Base-by-base conservation (phyloP, 2,113 vertebrate genomes). In the Psittacus erithacus region DNA sequence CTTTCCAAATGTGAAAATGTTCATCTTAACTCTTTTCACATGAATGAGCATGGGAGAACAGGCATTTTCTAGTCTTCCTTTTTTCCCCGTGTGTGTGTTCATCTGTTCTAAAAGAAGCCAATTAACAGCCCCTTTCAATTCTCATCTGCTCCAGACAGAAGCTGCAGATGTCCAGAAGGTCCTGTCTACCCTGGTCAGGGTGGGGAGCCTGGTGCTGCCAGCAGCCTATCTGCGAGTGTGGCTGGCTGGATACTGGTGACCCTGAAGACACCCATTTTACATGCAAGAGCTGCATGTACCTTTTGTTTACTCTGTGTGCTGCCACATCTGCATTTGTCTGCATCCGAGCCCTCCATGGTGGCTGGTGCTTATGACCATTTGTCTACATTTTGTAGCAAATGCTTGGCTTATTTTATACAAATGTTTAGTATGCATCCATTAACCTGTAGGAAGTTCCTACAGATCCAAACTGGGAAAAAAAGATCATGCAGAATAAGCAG, bases 171-270 rank as follows among this genome's bases (percentile, higher is more conserved):
- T 55, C 31, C 4, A 3, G 53, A 71, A 46, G 44, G 20, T 90
- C 33, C 13, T 29, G 35, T 60, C n/a, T 13, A 6, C 6, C 24
- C 41, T 28, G 38, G 27, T 18, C 31, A 38, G 71, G 67, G n/a
- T 5, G 1, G 9, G 35, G 39, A 82, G 35, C 57, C 31, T 27
- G 38, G 47, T 74, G 57, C 31, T 5, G 4, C 47, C 5, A 6
- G 24, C 64, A 49, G 23, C 8, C 3, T 29, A 1, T 14, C 0
- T 2, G 27, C 10, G 9, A 38, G 7, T 6, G 2, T 53, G 46
- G 8, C 31, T 90, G 77, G 16, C 28, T 28, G 57, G 41, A 38
- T 28, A 1, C 8, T 11, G 33, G 7, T 53, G 53, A 10, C 52
- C 31, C 65, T 71, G 39, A 49, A 62, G 69, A 29, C 20, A 8